Evolutionary conservation across 37 sponge, comb jelly and placozoan species (phyloP).

Genomic region (Aplysina aerophoba): DNA sequence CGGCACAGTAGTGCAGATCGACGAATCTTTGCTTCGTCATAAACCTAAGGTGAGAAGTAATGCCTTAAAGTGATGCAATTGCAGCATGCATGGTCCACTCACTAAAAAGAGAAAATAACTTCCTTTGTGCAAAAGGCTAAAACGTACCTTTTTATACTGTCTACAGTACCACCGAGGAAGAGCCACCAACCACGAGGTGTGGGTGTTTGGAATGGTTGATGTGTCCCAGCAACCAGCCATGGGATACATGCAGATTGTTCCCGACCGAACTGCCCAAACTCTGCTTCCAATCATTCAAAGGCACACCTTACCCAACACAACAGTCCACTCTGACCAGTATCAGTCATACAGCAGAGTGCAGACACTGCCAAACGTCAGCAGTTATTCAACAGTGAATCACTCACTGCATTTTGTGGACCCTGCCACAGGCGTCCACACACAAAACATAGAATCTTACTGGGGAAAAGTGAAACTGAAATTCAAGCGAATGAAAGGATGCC

Average conservation of each 20-base stretch:
- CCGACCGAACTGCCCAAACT: conserved; percentile 53
- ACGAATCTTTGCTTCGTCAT: conserved; percentile 63
- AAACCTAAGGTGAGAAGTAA: conserved; percentile 69
- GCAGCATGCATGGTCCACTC: too few species aligned
- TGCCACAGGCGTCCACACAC: conserved; percentile 60
- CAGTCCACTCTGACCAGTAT: conserved; percentile 65
- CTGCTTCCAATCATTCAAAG: conserved; percentile 62
- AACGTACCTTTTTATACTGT: too few species aligned
- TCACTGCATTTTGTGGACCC: conserved; percentile 61
- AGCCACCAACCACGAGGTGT: conserved; percentile 37
- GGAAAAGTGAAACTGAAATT: conserved; percentile 54
- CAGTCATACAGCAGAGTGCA: conserved; percentile 44
- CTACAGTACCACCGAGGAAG: conserved; percentile 61
- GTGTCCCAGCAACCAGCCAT: conserved; percentile 32
- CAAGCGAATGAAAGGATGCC: conserved; percentile 65
- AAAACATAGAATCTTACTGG: conserved; percentile 68
- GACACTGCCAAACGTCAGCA: conserved; percentile 38
- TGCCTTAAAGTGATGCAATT: too few species aligned
- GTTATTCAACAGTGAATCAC: conserved; percentile 63
- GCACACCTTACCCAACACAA: conserved; percentile 48
- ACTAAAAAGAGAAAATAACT: too few species aligned
- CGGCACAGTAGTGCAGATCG: conserved; percentile 52
- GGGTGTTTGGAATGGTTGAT: conserved; percentile 80
- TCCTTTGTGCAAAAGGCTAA: too few species aligned
- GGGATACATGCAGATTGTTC: conserved; percentile 74